Conservation (phyloP, 2,888 invertebrate species). For the Gibbula magus region DNA sequence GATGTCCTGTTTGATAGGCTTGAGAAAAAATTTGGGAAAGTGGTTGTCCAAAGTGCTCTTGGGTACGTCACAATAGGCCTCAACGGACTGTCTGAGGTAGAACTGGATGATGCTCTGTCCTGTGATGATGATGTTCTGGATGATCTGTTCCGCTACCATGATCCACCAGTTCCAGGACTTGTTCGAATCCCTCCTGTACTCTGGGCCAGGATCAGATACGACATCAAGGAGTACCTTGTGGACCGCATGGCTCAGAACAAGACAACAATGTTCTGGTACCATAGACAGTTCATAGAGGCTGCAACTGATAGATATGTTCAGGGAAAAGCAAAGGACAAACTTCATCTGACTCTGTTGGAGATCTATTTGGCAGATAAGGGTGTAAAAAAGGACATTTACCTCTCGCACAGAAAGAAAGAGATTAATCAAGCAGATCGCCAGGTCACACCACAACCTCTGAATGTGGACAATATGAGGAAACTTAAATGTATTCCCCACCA, state of each 20-base stretch:
- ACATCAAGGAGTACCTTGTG: constrained; percentile 68
- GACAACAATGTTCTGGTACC: constrained; percentile 70
- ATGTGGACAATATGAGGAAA: constrained; percentile 55
- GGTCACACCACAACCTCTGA: constrained; percentile 62
- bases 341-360: constrained; percentile 60
- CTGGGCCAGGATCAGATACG: constrained; percentile 66
- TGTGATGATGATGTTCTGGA: constrained; percentile 68
- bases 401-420: constrained; percentile 58
- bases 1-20: constrained; percentile 60
- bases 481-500: constrained; percentile 62
- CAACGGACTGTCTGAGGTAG: constrained; percentile 68
- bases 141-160: constrained; percentile 69
- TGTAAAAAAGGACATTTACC: constrained; percentile 58
- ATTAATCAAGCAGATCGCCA: constrained; percentile 68
- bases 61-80: constrained; percentile 68
- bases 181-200: constrained; percentile 68
- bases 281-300: constrained; percentile 69
- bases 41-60: constrained; percentile 59
- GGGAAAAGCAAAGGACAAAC: constrained; percentile 41
- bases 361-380: constrained; percentile 58
- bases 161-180: constrained; percentile 70
- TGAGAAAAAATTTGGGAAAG: constrained; percentile 65
- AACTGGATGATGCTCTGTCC: constrained; percentile 71
- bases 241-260: constrained; percentile 66
- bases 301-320: constrained; percentile 57